These are phyloP conservation scores for Clarias macrocephalus DNA, from an alignment of 2,113 vertebrate genomes.

Conservation along the genomic window DNA sequence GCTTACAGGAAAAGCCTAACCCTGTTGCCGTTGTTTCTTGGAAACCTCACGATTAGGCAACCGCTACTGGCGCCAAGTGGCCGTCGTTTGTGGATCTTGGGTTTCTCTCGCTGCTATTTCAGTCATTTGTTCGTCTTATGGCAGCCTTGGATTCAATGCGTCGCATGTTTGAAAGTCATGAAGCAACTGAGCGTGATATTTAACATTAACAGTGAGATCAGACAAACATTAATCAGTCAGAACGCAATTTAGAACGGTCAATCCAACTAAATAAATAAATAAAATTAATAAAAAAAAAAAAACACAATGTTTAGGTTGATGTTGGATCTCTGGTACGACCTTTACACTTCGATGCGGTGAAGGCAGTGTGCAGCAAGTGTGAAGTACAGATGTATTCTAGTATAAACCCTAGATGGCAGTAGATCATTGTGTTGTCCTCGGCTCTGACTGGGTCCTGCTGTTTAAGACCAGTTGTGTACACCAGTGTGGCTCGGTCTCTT, in stretches of 20 bases:
- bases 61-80: constrained; percentile 59
- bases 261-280: not conserved
- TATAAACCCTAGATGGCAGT: constrained; percentile 69
- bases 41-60: constrained; percentile 66
- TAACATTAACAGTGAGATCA: constrained; percentile 22
- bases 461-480: not conserved
- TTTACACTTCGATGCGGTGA: not conserved
- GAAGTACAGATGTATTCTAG: not conserved
- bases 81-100: constrained; percentile 63
- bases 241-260: not conserved
- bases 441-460: not conserved
- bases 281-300: too few species aligned
- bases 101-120: constrained; percentile 61
- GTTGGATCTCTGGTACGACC: not conserved
- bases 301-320: not conserved
- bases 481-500: not conserved
- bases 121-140: constrained; percentile 70
- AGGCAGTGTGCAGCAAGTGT: not conserved
- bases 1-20: constrained; percentile 46
- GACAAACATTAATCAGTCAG: too few species aligned
- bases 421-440: constrained; percentile 26
- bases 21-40: constrained; percentile 42
- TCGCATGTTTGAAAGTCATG: constrained; percentile 70
- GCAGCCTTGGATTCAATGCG: constrained; percentile 63
- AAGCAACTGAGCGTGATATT: constrained; percentile 61